These are phyloP conservation scores for Nephrotoma guestfalica DNA, from an alignment of 2,888 invertebrate species.

Conservation along the genomic window DNA sequence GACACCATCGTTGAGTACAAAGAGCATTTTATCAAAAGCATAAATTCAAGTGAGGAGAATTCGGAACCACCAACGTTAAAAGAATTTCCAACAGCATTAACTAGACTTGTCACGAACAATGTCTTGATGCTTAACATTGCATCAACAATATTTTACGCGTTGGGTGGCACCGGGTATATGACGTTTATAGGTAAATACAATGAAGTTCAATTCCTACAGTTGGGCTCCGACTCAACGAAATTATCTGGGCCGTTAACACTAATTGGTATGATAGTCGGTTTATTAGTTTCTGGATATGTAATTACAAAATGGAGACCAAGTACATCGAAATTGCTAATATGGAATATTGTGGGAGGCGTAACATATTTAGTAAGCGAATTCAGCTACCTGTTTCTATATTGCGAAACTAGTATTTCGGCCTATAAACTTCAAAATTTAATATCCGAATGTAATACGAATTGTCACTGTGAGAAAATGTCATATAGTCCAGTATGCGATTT, in stretches of 20 bases:
- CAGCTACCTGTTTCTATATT: background rate
- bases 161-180: conserved; percentile 47
- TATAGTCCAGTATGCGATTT: conserved; percentile 51
- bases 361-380: conserved; percentile 38
- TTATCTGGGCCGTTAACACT: conserved; percentile 46
- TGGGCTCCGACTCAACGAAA: conserved; percentile 48
- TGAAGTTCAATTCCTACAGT: conserved; percentile 54
- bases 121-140: conserved; percentile 49
- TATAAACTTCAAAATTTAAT: conserved; percentile 28
- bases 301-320: conserved; percentile 45
- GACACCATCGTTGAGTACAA: background rate
- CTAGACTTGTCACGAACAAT: conserved; percentile 45
- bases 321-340: conserved; percentile 40
- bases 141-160: conserved; percentile 48
- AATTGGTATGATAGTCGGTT: conserved; percentile 42
- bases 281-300: conserved; percentile 41
- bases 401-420: background rate
- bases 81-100: conserved; percentile 43
- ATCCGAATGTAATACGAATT: conserved; percentile 40
- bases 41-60: background rate
- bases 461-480: conserved; percentile 41
- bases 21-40: background rate
- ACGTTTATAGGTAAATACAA: conserved; percentile 61
- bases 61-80: conserved; percentile 1
- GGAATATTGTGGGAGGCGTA: conserved; percentile 45